Evolutionary conservation across 1,140 invertebrate genomes (phyloP).

Genomic region (Nymphalis io): DNA sequence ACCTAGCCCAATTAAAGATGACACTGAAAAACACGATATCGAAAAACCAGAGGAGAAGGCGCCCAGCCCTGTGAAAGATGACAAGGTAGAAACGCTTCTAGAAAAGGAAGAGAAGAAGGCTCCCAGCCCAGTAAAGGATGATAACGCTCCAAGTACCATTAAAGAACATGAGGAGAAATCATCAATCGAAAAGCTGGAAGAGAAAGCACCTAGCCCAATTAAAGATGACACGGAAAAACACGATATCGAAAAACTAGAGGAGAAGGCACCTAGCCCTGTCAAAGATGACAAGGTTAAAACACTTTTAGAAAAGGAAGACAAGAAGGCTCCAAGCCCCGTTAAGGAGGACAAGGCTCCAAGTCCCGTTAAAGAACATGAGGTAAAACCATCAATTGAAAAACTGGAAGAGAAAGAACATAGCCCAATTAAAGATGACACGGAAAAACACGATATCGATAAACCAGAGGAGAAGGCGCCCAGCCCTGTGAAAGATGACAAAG

Average conservation of each 20-base stretch:
- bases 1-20: conserved; percentile 23
- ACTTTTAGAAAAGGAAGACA: background rate
- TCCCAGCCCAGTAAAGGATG: conserved; percentile 4
- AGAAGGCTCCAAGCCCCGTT: background rate
- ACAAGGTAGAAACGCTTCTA: background rate
- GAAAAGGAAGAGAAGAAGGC: background rate
- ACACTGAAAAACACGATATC: background rate
- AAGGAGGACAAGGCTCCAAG: background rate
- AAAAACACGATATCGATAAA: background rate
- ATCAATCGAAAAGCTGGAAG: background rate
- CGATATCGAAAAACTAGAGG: background rate
- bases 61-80: background rate
- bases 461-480: background rate
- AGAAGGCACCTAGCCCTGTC: conserved; percentile 29
- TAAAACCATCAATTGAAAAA: background rate
- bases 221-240: background rate
- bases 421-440: background rate
- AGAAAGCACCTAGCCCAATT: conserved; percentile 5
- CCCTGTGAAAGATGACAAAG: background rate
- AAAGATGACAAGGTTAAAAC: background rate
- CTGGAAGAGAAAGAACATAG: conserved; percentile 14
- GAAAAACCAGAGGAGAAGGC: conserved; percentile 7
- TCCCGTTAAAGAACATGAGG: background rate
- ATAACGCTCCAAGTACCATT: conserved; percentile 1
- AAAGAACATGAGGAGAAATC: background rate